Evolutionary conservation across 2,113 vertebrate species (phyloP), one percentile per base, ranked within the genome.

Genomic region (Peromyscus californicus): DNA sequence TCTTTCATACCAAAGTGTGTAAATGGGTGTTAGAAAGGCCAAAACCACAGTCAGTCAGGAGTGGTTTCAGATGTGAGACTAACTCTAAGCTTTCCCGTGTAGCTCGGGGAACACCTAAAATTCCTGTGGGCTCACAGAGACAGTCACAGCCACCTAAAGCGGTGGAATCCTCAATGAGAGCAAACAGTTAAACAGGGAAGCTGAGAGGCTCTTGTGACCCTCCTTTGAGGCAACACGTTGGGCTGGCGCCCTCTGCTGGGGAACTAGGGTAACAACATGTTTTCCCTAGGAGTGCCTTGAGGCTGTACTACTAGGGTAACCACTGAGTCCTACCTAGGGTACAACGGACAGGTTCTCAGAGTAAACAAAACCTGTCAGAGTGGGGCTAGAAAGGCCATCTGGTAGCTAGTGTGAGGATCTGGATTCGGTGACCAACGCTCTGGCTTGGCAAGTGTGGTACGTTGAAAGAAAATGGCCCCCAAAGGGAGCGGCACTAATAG

Each of bases 211-310:
- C 61, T 1, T 2, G 63, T 29, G 0, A 3, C 0, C 42, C 7
- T n/a, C 54, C 75, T 0, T 33, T 67, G 57, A 3, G 5, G 0
- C 39, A 21, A 2, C 19, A 0, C 4, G 1, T 42, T 9, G 13
- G 39, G 19, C 59, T 16, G 48, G 86, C 36, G 4, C 93, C 89
- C 31, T 48, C 97, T 95, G 48, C 82, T 36, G 89, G 90, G 63
- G 0, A 4, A 4, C 22, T 7, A 3, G 48, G 29, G 48, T 59
- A 61, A 51, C 5, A 1, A 36, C 8, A 0, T 3, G 42, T 13
- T 21, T 82, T 65, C 16, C n/a, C 65, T 7, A 0, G 5, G 61
- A 1, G n/a, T n/a, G 22, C 0, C 0, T 4, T 11, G 63, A 87
- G 31, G 45, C 33, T 42, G 13, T 22, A 24, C 8, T 26, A 15